Evolutionary conservation across 2,797 vertebrate species (phyloP).

Genomic region (Clangula hyemalis): DNA sequence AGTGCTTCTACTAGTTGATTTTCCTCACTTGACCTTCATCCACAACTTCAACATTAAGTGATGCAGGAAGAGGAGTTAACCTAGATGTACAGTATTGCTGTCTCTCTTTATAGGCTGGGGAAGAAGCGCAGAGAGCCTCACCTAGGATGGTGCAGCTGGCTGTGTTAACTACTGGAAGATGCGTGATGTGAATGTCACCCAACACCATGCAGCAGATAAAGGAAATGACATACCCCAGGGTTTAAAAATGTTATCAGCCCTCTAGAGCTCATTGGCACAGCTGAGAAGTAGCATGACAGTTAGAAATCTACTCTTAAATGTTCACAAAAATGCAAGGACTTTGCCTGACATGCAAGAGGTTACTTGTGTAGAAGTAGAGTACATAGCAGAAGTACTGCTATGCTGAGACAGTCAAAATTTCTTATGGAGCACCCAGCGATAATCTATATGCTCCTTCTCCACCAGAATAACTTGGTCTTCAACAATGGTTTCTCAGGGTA

Average conservation of each 20-base stretch:
- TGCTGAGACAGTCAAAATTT: not conserved
- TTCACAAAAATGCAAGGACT: not conserved
- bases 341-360: not conserved
- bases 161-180: not conserved
- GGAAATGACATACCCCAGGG: rapidly evolving
- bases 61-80: not conserved
- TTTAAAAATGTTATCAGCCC: not conserved
- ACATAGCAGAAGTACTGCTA: not conserved
- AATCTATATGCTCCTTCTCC: not conserved
- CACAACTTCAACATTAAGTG: not conserved
- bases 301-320: not conserved
- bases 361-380: not conserved
- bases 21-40: not conserved
- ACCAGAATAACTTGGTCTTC: not conserved
- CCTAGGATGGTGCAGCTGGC: not conserved
- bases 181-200: not conserved
- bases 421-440: not conserved
- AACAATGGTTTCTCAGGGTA: not conserved
- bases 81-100: rapidly evolving
- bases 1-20: not conserved
- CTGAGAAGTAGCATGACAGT: not conserved
- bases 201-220: rapidly evolving
- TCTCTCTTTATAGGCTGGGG: not conserved
- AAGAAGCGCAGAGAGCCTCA: not conserved
- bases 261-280: not conserved